Conservation (phyloP, 2,113 vertebrate species). For the Orcinus orca region DNA sequence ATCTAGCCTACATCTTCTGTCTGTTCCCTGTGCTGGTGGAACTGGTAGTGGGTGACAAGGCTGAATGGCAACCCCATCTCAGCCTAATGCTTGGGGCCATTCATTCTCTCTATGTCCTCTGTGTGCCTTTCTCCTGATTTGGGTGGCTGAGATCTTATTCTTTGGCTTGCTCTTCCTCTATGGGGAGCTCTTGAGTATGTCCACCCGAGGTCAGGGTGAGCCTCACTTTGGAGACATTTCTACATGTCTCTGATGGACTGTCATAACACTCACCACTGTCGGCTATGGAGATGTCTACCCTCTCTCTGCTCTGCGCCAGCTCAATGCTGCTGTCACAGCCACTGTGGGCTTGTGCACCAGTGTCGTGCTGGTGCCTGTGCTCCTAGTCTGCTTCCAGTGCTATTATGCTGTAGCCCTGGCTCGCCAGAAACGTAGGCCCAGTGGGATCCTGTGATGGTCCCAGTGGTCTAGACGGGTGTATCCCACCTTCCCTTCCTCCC, state of each 20-base stretch:
- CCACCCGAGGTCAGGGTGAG: not conserved
- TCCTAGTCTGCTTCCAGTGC: slow-evolving; percentile 72
- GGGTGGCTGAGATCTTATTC: slow-evolving; percentile 70
- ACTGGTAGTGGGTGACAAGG: slow-evolving; percentile 37
- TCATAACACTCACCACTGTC: slow-evolving; percentile 71
- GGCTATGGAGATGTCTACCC: slow-evolving; percentile 66
- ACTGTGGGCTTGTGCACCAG: slow-evolving; percentile 53
- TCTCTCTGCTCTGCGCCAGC: slow-evolving; percentile 43
- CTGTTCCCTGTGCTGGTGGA: slow-evolving; percentile 71
- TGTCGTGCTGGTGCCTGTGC: slow-evolving; percentile 69
- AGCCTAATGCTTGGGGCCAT: slow-evolving; percentile 48
- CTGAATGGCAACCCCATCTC: not conserved
- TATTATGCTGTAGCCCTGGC: slow-evolving; percentile 65
- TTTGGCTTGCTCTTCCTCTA: slow-evolving; percentile 72
- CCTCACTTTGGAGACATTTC: slow-evolving; percentile 50
- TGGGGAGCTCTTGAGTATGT: slow-evolving; percentile 59
- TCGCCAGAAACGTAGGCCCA: slow-evolving; percentile 62
- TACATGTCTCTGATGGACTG: slow-evolving; percentile 73
- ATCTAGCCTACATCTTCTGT: slow-evolving; percentile 64
- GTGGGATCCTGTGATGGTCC: not conserved
- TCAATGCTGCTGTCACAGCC: slow-evolving; percentile 57
- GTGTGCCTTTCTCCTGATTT: slow-evolving; percentile 66
- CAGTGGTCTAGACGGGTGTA: not conserved
- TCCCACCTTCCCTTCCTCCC: not conserved
- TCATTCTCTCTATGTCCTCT: slow-evolving; percentile 56